A percentile compares a stretch with the other conserved stretches of the same genome.
Evolutionary conservation across 2,888 invertebrate species (phyloP).

Genomic region (Linnaemya tessellans): DNA sequence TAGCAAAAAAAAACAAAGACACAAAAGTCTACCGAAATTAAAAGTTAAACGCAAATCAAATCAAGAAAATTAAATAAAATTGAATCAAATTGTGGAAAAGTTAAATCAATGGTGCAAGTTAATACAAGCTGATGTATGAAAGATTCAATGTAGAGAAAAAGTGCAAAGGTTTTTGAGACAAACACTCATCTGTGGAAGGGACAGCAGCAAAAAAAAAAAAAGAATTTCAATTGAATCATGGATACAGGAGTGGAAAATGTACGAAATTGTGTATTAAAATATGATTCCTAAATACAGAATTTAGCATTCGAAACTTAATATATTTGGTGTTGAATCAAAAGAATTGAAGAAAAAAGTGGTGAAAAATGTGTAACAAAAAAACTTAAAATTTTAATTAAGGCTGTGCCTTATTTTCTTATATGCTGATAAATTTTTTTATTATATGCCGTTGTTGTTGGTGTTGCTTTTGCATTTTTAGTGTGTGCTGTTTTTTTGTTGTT

Average conservation of each 20-base stretch:
- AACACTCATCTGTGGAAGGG: slow-evolving; percentile 33
- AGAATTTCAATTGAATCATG: slow-evolving; percentile 52
- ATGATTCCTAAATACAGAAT: background rate
- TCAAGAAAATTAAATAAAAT: slow-evolving; percentile 30
- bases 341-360: slow-evolving; percentile 27
- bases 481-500: slow-evolving; percentile 70
- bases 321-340: slow-evolving; percentile 6
- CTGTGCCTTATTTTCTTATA: slow-evolving; percentile 69
- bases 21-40: slow-evolving; percentile 31
- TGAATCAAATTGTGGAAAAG: slow-evolving; percentile 3
- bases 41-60: slow-evolving; percentile 7
- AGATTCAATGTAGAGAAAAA: slow-evolving; percentile 30
- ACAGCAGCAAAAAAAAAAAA: slow-evolving; percentile 36
- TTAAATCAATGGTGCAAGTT: background rate
- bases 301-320: background rate
- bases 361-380: slow-evolving; percentile 27
- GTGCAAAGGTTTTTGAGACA: slow-evolving; percentile 52
- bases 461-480: slow-evolving; percentile 65
- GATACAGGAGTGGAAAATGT: slow-evolving; percentile 51
- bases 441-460: slow-evolving; percentile 49
- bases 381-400: slow-evolving; percentile 33
- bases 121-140: background rate
- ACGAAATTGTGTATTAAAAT: slow-evolving; percentile 33
- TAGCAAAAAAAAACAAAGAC: slow-evolving; percentile 32
- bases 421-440: slow-evolving; percentile 49